These are phyloP conservation scores for Raja brachyura DNA, from an alignment of 2,113 vertebrate genomes.

Conservation along the genomic window DNA sequence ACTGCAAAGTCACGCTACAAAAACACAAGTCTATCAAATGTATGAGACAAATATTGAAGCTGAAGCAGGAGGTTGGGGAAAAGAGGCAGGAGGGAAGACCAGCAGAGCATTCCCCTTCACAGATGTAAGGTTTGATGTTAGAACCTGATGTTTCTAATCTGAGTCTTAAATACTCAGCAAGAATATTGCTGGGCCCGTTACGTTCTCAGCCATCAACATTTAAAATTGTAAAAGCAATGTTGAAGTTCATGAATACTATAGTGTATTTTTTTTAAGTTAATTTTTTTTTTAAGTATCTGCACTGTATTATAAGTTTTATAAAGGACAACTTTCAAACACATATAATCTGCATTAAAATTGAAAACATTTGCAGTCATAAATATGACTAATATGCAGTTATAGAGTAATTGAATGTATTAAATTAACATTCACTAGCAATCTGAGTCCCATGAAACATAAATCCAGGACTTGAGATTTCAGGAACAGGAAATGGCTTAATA, in stretches of 20 bases:
- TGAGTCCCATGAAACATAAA: background rate
- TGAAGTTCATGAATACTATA: background rate
- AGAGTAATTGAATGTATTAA: background rate
- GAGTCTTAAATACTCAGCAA: background rate
- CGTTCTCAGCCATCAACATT: background rate
- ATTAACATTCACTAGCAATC: too few species aligned
- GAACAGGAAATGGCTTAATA: background rate
- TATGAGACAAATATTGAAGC: background rate
- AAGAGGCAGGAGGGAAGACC: background rate
- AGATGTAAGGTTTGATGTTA: background rate
- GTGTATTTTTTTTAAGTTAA: too few species aligned
- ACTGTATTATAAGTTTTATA: background rate
- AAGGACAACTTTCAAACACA: background rate
- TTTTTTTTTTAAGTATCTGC: background rate
- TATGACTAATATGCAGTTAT: background rate
- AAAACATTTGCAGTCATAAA: background rate
- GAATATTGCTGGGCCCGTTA: background rate
- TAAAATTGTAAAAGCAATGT: background rate
- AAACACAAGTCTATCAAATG: background rate
- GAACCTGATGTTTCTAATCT: background rate
- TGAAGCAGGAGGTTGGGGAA: background rate
- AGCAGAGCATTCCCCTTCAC: background rate
- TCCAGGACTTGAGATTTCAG: background rate
- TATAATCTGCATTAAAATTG: background rate
- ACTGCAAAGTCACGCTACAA: slow-evolving; percentile 32